Evolutionary conservation across 1,140 invertebrate genomes (phyloP), one percentile per base, ranked within the genome.

Genomic region (Colletes gigas): DNA sequence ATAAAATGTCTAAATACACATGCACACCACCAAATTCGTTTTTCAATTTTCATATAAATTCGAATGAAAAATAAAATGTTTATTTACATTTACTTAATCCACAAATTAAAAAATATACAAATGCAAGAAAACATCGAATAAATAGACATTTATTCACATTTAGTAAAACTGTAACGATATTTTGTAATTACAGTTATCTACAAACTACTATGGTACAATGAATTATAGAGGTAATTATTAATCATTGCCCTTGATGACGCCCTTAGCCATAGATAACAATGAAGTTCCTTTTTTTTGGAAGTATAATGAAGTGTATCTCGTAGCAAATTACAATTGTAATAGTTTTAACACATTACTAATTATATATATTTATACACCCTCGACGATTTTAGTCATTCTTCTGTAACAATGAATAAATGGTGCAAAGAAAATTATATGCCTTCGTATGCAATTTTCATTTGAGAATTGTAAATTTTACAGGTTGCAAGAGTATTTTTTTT

Each of bases 61-160:
- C 9, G 4, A 12, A 21, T 54, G n/a, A 71, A 71, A 57, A 57
- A 78, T 50, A 44, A 30, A 68, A 78, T 15, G 44, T 68, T 47
- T 68, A 72, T 71, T 62, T 65, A 78, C 50, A 65, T 67, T 14
- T 52, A 62, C 57, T 50, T 17, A 17, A 50, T 63, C 15, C 17
- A 8, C 41, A 65, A 41, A 47, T 21, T 39, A 39, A 50, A 57
- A 66, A 44, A 50, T 69, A 54, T 54, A 5, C 1, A 39, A 52
- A 78, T 30, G 4, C 17, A 57, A 65, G 17, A 74, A 67, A 78
- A 68, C 74, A 72, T 80, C 44, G 78, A 85, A 87, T 86, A 86
- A 86, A 86, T 78, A 88, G 47, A 72, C 15, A 83, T 88, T 89
- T 87, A 83, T 87, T 87, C 57, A 52, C 50, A 85, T 80, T 76